Evolutionary conservation across 2,113 vertebrate species (phyloP).

Genomic region (Desmodus rotundus): DNA sequence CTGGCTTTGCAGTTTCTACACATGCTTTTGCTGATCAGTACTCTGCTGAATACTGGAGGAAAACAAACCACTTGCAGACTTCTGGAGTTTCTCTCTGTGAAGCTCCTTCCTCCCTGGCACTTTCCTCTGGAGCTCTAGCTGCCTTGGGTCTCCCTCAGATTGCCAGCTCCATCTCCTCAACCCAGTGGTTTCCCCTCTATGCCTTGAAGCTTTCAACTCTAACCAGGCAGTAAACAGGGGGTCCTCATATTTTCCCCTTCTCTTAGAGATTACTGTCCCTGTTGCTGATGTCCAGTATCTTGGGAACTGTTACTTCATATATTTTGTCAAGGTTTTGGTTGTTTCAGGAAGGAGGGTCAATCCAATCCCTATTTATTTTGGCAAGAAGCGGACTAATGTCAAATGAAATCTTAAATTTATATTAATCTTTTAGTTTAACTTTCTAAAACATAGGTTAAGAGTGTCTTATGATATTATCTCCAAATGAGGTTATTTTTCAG

Average conservation of each 20-base stretch:
- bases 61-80: no score
- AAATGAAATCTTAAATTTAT: constrained; percentile 11
- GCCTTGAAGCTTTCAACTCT: neutral
- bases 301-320: neutral
- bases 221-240: no score
- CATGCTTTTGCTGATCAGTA: neutral
- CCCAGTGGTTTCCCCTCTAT: neutral
- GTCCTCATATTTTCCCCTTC: neutral
- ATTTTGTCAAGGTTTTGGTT: neutral
- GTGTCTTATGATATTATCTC: neutral
- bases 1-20: neutral
- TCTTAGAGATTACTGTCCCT: neutral
- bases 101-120: neutral
- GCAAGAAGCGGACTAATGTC: neutral
- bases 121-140: neutral
- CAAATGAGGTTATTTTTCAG: constrained; percentile 3
- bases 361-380: neutral
- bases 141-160: neutral
- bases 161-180: neutral
- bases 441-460: neutral
- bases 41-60: neutral
- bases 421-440: constrained; percentile 1
- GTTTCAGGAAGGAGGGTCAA: neutral
- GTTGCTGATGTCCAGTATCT: neutral
- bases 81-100: neutral